Evolutionary conservation across 2,888 invertebrate genomes (phyloP).

Genomic region (Epirrita christyi): DNA sequence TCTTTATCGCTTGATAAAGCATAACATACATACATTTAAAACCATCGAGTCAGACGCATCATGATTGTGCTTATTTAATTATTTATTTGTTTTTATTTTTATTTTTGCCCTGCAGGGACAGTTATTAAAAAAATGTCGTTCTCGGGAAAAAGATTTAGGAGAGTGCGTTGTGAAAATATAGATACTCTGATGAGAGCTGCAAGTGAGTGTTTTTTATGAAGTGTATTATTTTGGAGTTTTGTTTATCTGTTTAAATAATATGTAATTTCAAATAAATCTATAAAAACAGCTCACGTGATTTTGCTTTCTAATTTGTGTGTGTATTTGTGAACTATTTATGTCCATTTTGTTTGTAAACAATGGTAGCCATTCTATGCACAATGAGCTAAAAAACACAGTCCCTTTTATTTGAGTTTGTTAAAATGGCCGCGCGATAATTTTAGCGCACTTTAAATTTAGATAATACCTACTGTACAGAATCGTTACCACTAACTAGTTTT

Average conservation of each 20-base stretch:
- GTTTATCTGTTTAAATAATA: neutral
- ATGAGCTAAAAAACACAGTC: no score
- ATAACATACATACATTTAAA: neutral
- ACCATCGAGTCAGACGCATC: neutral
- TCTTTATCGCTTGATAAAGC: slow-evolving; percentile 1
- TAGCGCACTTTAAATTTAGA: no score
- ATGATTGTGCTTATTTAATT: neutral
- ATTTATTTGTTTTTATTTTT: neutral
- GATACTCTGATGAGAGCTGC: slow-evolving; percentile 55
- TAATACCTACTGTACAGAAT: no score
- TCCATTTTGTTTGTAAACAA: no score
- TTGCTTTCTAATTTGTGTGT: no score
- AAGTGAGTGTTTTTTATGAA: slow-evolving; percentile 53
- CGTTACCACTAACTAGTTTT: no score
- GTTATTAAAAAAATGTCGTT: slow-evolving; percentile 57
- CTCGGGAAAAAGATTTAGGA: slow-evolving; percentile 62
- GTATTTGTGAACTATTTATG: no score
- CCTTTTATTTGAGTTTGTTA: no score
- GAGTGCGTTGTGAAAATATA: slow-evolving; percentile 62
- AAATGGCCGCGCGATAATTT: no score
- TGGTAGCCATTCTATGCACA: no score
- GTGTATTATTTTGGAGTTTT: neutral
- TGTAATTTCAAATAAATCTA: no score
- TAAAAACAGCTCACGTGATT: no score
- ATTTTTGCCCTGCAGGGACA: neutral